Evolutionary conservation across 2,888 invertebrate genomes (phyloP).

Genomic region (Epirrita christyi): DNA sequence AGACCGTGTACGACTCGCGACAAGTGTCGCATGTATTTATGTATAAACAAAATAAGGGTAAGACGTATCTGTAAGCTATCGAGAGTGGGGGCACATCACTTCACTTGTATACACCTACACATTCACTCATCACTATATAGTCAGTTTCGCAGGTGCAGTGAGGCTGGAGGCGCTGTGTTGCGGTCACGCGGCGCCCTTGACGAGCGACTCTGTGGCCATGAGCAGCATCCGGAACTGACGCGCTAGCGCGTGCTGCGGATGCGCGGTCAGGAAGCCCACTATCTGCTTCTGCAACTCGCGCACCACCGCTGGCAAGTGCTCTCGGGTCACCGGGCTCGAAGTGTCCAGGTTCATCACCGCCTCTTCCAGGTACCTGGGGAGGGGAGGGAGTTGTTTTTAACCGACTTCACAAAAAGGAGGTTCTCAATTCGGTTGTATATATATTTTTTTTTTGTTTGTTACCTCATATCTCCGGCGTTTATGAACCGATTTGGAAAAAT

Average conservation of each 20-base stretch:
- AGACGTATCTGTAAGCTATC: no score
- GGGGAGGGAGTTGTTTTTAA: no score
- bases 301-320: constrained; percentile 92
- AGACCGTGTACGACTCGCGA: no score
- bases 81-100: no score
- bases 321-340: constrained; percentile 90
- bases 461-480: no score
- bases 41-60: no score
- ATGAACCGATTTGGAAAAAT: no score
- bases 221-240: constrained; percentile 88
- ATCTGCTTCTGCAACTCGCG: constrained; percentile 91
- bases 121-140: not conserved
- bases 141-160: not conserved
- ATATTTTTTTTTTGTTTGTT: no score
- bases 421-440: no score
- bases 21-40: no score
- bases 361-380: constrained; percentile 93
- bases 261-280: constrained; percentile 86
- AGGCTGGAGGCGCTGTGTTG: constrained; percentile 1
- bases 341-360: constrained; percentile 93
- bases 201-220: constrained; percentile 87
- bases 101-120: not conserved
- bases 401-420: no score
- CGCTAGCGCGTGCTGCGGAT: constrained; percentile 87
- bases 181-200: constrained; percentile 67